phyloP scores from a whole-genome alignment of 2,113 vertebrate genomes.

The Aptenodytes forsteri region DNA sequence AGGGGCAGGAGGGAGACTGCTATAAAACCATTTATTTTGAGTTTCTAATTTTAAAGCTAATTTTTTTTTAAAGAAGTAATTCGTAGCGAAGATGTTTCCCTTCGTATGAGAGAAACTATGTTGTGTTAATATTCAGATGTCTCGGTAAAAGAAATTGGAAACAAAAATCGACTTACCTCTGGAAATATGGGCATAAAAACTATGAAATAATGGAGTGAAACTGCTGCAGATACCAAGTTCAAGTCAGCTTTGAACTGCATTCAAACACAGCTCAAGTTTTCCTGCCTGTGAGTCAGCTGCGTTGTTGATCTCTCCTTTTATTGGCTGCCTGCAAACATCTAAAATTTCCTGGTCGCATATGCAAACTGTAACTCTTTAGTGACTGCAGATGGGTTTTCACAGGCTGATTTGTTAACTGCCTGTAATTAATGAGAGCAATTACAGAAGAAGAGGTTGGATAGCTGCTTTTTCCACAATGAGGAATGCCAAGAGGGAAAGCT shows the following conservation, averaged over 20 bases:
- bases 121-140: neutral
- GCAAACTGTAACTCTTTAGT: slow-evolving; percentile 44
- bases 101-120: neutral
- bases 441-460: neutral
- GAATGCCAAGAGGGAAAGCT: neutral
- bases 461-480: neutral
- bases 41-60: neutral
- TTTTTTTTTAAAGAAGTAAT: neutral
- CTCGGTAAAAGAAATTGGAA: neutral
- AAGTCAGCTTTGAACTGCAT: neutral
- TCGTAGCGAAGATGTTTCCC: neutral
- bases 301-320: neutral
- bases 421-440: neutral
- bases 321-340: neutral
- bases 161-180: slow-evolving; percentile 41
- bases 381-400: neutral
- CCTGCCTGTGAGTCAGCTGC: slow-evolving; percentile 22
- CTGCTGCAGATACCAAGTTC: neutral
- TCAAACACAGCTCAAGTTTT: neutral
- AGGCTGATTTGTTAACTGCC: neutral
- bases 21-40: neutral
- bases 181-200: neutral
- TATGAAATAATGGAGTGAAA: neutral
- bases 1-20: neutral
- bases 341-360: neutral